Evolutionary conservation across 2,113 vertebrate genomes (phyloP).

Genomic region (Glaucidium brasilianum): DNA sequence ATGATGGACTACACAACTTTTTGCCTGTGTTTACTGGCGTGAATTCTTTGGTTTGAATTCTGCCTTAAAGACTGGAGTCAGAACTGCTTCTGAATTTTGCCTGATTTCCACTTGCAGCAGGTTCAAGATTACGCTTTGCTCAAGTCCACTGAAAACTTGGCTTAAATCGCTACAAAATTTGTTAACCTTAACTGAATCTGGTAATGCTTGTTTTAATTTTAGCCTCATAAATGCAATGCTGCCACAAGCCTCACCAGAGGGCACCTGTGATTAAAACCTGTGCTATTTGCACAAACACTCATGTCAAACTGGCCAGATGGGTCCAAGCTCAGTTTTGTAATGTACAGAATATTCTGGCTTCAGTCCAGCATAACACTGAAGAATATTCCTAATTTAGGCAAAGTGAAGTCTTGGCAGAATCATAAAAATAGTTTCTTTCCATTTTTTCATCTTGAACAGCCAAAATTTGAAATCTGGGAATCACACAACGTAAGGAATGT

Average conservation of each 20-base stretch:
- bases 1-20: background rate
- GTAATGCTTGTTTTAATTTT: background rate
- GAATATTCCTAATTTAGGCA: background rate
- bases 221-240: background rate
- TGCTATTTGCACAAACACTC: background rate
- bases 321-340: background rate
- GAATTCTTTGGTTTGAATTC: background rate
- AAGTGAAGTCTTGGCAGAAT: background rate
- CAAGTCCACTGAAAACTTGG: background rate
- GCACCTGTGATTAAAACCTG: background rate
- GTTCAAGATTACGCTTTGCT: background rate
- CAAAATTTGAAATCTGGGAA: background rate
- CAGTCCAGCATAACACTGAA: background rate
- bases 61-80: background rate
- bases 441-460: background rate
- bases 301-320: background rate
- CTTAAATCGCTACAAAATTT: background rate
- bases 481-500: background rate
- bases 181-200: background rate
- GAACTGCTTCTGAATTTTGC: background rate
- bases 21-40: background rate
- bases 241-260: background rate
- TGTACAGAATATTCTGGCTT: background rate
- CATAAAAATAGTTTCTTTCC: background rate
- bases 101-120: background rate